Evolutionary conservation across 1,140 invertebrate species (phyloP).

Genomic region (Rhopalosiphum maidis): DNA sequence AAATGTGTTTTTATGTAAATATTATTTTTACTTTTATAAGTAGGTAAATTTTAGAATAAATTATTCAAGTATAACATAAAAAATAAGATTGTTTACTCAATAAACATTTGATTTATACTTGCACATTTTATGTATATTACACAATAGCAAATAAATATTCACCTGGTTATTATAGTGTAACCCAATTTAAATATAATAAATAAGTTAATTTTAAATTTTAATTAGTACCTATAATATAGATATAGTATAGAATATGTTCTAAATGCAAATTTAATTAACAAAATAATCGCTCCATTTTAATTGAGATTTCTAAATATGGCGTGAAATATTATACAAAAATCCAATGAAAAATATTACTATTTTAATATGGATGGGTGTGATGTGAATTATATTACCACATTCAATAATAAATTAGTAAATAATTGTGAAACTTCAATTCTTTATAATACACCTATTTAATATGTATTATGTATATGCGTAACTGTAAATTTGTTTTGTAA

Average conservation of each 20-base stretch:
- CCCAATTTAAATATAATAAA: constrained; percentile 16
- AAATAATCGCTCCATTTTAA: neutral
- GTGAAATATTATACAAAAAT: neutral
- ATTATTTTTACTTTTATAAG: neutral
- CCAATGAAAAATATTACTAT: neutral
- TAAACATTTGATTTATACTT: neutral
- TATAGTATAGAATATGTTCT: neutral
- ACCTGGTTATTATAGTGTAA: neutral
- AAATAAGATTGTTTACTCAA: neutral
- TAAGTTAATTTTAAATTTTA: neutral
- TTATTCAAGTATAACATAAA: neutral
- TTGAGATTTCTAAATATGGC: neutral
- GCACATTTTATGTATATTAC: neutral
- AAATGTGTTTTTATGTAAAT: neutral
- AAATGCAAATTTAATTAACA: neutral
- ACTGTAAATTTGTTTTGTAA: neutral
- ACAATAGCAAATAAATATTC: neutral
- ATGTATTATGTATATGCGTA: neutral
- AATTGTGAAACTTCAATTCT: neutral
- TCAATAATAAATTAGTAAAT: neutral
- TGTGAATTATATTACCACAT: neutral
- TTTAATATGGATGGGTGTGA: neutral
- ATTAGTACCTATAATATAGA: neutral
- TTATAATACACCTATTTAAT: neutral
- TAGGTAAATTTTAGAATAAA: neutral